A percentile compares a stretch with the other conserved stretches of the same genome.
Evolutionary conservation across 2,888 invertebrate genomes (phyloP).

Genomic region (Hartigia nigra): DNA sequence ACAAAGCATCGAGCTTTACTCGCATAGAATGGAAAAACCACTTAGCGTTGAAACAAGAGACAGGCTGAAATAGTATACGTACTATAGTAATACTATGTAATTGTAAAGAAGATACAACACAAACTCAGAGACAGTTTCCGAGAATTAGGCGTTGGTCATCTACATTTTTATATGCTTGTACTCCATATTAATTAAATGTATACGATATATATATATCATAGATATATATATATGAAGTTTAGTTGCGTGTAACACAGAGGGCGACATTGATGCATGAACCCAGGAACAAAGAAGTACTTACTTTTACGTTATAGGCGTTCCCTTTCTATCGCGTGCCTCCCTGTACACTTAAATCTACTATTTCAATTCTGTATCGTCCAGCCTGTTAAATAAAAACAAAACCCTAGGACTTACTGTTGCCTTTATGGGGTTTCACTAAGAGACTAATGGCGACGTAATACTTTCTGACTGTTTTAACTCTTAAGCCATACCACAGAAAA

Average conservation of each 20-base stretch:
- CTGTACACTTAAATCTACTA: background rate
- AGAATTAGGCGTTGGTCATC: background rate
- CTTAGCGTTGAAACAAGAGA: background rate
- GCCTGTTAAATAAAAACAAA: background rate
- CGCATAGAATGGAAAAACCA: background rate
- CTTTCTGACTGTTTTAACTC: too few relatives aligned
- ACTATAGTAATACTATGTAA: background rate
- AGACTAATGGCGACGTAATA: too few relatives aligned
- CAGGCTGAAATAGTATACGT: background rate
- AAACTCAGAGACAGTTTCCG: background rate
- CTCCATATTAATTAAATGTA: background rate
- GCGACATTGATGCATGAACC: background rate
- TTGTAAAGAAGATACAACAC: background rate
- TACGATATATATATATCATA: background rate
- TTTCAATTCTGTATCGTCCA: background rate
- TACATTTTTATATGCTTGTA: background rate
- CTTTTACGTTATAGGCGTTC: background rate
- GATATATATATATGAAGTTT: background rate
- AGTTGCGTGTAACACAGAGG: too few relatives aligned
- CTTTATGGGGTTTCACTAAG: background rate
- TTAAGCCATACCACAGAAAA: too few relatives aligned
- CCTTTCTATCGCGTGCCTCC: background rate
- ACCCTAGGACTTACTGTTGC: background rate
- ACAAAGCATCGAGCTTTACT: background rate
- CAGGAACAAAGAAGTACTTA: background rate